Evolutionary conservation across 1,140 invertebrate genomes (phyloP).

Genomic region (Leptinotarsa lineolata): DNA sequence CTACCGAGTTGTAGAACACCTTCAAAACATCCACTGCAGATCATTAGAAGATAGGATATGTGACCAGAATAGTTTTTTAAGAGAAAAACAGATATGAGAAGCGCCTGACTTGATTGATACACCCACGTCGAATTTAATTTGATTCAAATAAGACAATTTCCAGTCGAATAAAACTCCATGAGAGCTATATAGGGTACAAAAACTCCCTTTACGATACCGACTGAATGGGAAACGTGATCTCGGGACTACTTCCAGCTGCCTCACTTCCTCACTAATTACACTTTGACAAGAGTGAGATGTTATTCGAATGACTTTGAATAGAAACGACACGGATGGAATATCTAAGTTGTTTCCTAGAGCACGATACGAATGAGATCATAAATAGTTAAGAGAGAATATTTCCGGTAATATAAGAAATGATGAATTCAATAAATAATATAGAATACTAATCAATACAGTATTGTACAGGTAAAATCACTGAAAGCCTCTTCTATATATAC

Average conservation of each 20-base stretch:
- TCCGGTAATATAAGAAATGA: too few species aligned
- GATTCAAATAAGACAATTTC: conserved; percentile 8
- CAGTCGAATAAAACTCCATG: conserved; percentile 5
- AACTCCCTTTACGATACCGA: neutral
- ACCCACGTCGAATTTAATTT: neutral
- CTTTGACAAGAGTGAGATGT: conserved; percentile 5
- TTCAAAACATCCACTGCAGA: neutral
- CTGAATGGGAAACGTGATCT: neutral
- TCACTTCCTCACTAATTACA: conserved; percentile 2
- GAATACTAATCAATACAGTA: too few species aligned
- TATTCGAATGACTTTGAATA: neutral
- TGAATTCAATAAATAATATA: too few species aligned
- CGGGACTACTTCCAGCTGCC: neutral
- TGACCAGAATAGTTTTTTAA: neutral
- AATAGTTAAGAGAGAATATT: too few species aligned
- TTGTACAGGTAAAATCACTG: too few species aligned
- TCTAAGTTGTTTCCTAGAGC: neutral
- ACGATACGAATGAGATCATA: neutral
- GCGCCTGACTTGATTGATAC: neutral
- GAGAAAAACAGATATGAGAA: neutral
- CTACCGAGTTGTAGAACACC: too few species aligned
- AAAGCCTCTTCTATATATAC: too few species aligned
- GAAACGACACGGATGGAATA: neutral
- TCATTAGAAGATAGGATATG: neutral
- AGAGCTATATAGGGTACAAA: conserved; percentile 3